Percentiles rank a stretch among this genome's conserved stretches.
These are phyloP conservation scores for Cheilosia variabilis DNA, from an alignment of 2,888 invertebrate genomes.

Conservation along the genomic window DNA sequence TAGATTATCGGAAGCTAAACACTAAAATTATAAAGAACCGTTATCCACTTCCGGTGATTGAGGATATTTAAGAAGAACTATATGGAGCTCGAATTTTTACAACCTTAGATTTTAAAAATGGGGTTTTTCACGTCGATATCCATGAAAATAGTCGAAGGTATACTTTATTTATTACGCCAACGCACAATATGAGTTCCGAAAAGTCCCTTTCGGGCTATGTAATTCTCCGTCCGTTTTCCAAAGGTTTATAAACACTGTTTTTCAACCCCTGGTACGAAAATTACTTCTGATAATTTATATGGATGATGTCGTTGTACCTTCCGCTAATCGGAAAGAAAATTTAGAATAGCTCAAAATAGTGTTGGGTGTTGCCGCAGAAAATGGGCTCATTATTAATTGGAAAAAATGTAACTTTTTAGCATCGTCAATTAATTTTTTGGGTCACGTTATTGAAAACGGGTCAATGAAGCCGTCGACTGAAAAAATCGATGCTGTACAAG, in stretches of 20 bases:
- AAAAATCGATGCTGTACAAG: no score
- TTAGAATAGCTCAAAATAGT: no score
- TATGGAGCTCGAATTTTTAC: constrained; percentile 46
- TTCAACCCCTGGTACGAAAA: constrained; percentile 76
- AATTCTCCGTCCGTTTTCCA: constrained; percentile 32
- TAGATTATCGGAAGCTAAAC: constrained; percentile 76
- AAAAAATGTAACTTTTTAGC: no score
- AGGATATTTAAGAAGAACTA: constrained; percentile 50
- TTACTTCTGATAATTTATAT: not conserved
- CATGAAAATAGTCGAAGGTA: constrained; percentile 42
- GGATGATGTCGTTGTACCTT: constrained; percentile 28
- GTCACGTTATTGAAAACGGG: no score
- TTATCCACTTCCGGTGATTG: constrained; percentile 48
- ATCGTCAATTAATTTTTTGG: no score
- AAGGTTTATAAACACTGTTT: constrained; percentile 12
- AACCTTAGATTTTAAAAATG: constrained; percentile 50
- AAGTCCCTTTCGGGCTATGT: constrained; percentile 47
- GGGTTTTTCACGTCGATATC: constrained; percentile 55
- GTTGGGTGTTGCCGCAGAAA: no score
- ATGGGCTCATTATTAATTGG: no score
- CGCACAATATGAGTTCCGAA: no score
- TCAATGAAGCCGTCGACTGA: no score
- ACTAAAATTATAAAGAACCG: constrained; percentile 24
- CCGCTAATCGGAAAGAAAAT: not conserved
- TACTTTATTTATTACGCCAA: constrained; percentile 47